A percentile compares a stretch with the other conserved stretches of the same genome.
phyloP scores from a whole-genome alignment of 2,797 vertebrate species.

The Simalia tracyae region DNA sequence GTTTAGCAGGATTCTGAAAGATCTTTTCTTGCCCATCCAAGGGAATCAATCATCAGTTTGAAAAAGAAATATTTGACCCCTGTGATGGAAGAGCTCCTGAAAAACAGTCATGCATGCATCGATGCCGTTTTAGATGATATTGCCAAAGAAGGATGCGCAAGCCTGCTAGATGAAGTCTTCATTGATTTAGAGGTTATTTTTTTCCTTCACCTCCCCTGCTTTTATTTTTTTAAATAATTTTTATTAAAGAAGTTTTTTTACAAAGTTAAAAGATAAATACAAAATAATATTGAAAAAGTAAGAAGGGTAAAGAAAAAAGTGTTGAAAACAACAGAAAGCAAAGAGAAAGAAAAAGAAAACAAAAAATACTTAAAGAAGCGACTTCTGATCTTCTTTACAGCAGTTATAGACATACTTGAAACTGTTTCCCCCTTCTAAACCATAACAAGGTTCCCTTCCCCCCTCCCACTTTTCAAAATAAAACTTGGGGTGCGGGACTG shows the following conservation, averaged over 20 bases:
- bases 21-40: slow-evolving; percentile 63
- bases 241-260: neutral
- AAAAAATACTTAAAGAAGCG: neutral
- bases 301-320: neutral
- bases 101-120: slow-evolving; percentile 79
- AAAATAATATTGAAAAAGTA: neutral
- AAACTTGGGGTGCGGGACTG: neutral
- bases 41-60: slow-evolving; percentile 92
- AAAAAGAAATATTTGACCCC: slow-evolving; percentile 90
- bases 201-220: neutral
- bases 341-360: neutral
- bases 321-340: neutral
- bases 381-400: neutral
- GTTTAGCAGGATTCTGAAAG: slow-evolving; percentile 6
- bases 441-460: neutral
- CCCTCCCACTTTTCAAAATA: neutral
- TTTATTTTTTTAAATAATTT: neutral
- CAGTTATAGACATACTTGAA: neutral
- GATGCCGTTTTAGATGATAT: slow-evolving; percentile 85
- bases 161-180: slow-evolving; percentile 94
- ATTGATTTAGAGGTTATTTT: slow-evolving; percentile 89
- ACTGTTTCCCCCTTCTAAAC: neutral
- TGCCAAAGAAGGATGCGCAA: slow-evolving; percentile 90
- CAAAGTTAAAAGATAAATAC: neutral
- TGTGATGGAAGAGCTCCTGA: slow-evolving; percentile 71